These are phyloP conservation scores for Stictocephala bisonia DNA, from an alignment of 2,888 invertebrate genomes.

Conservation along the genomic window DNA sequence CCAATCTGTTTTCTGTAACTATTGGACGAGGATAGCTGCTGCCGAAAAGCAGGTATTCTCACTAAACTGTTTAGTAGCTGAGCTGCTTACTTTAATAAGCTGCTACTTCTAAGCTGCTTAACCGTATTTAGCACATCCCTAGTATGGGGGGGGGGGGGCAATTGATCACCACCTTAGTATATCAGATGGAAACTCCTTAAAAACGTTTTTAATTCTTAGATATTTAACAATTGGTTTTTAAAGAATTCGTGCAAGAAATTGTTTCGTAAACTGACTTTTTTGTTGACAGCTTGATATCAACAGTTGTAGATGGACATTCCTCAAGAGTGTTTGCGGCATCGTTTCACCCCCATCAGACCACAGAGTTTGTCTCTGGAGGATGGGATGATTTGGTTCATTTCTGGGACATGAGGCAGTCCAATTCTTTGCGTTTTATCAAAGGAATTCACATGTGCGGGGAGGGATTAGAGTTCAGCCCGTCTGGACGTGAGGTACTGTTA, in stretches of 20 bases:
- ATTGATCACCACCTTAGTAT: too few relatives aligned
- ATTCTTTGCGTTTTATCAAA: conserved; percentile 53
- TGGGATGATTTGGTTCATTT: conserved; percentile 61
- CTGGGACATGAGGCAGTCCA: conserved; percentile 58
- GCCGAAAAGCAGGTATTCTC: too few relatives aligned
- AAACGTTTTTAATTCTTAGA: too few relatives aligned
- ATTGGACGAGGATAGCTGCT: too few relatives aligned
- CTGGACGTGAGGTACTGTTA: conserved; percentile 57
- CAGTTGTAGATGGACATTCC: conserved; percentile 70
- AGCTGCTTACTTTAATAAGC: too few relatives aligned
- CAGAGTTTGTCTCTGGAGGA: conserved; percentile 61
- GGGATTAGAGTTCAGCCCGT: conserved; percentile 59
- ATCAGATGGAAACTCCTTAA: too few relatives aligned
- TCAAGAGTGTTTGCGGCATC: conserved; percentile 74
- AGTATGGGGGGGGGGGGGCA: too few relatives aligned
- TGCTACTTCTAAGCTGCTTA: too few relatives aligned
- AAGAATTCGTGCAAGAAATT: too few relatives aligned
- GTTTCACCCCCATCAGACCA: conserved; percentile 69
- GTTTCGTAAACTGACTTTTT: not conserved
- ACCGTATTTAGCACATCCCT: too few relatives aligned
- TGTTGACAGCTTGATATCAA: not conserved
- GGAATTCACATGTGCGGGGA: conserved; percentile 61
- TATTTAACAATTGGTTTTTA: not conserved
- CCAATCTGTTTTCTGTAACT: too few relatives aligned
- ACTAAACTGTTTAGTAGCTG: too few relatives aligned